Base-by-base conservation (phyloP, 2,113 vertebrate genomes). In the Gavia stellata region DNA sequence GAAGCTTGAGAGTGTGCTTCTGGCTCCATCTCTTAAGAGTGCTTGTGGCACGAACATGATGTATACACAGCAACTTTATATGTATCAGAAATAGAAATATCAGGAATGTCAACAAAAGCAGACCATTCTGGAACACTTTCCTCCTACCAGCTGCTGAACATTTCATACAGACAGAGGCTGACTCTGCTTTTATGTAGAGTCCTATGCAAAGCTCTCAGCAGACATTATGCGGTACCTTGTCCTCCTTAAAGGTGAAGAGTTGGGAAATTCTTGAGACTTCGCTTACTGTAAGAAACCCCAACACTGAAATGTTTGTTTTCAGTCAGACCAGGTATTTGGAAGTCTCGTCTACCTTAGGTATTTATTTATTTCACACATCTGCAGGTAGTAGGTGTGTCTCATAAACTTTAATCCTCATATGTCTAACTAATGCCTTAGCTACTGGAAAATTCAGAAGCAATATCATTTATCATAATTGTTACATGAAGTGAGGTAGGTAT, bases 11-110 rank as follows among this genome's bases (percentile, higher is more conserved):
- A 70, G 16, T 20, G 36, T 88, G 25, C 17, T 58, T 68, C 52
- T 92, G 79, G 11, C 50, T 66, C 62, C 18, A 15, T 40, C 59
- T 28, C 34, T 24, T 44, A 65, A 10, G 19, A 28, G 7, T 67
- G 40, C 26, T 25, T 42, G 24, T 66, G n/a, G 23, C n/a, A 68
- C 2, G 3, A 82, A n/a, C 23, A 68, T 0, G 0, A 31, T 56
- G 40, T 65, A 59, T 55, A 74, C 31, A 63, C 24, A 75, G 17
- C 18, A 88, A 83, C 38, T 56, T 84, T 25, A 36, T 67, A 59
- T 78, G 20, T 55, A 45, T 45, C 47, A 85, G 85, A 85, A 91
- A 59, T 10, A 87, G 66, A 91, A 94, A 72, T 59, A 85, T 21
- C 70, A 93, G 52, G n/a, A 85, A 88, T 53, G 24, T 79, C 86